Evolutionary conservation across 2,113 vertebrate genomes (phyloP).

Genomic region (Haemorhous mexicanus): DNA sequence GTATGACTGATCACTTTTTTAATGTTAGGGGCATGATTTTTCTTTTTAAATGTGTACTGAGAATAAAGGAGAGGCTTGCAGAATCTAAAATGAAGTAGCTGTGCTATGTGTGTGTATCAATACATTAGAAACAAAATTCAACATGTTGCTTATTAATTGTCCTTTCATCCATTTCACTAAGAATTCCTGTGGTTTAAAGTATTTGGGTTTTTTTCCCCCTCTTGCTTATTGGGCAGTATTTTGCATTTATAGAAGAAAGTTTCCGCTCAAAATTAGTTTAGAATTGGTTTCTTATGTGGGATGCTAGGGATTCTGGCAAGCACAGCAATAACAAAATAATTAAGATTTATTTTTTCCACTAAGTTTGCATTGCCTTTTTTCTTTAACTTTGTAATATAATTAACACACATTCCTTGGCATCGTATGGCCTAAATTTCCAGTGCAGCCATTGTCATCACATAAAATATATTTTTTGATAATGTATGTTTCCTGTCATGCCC

Average conservation of each 20-base stretch:
- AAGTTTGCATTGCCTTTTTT: conserved; percentile 22
- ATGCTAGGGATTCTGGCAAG: conserved; percentile 46
- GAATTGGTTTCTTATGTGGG: conserved; percentile 59
- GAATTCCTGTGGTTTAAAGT: conserved; percentile 37
- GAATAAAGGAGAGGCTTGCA: not conserved
- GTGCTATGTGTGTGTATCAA: not conserved
- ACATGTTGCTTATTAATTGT: conserved; percentile 19
- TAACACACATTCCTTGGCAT: conserved; percentile 4
- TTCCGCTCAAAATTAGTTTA: conserved; percentile 48
- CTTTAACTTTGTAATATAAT: conserved; percentile 37
- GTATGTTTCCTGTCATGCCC: not conserved
- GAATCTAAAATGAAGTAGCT: conserved; percentile 7
- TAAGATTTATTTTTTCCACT: not conserved
- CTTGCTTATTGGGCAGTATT: conserved; percentile 12
- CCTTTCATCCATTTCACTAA: conserved; percentile 22
- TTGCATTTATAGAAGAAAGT: conserved; percentile 36
- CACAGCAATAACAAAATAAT: conserved; percentile 47
- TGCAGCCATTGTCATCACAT: not conserved
- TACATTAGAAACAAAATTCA: conserved; percentile 13
- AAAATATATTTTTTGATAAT: not conserved
- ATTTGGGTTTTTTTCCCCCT: not conserved
- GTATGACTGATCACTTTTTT: not conserved
- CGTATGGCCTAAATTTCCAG: conserved; percentile 2
- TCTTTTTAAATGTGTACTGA: not conserved
- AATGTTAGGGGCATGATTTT: not conserved